Evolutionary conservation across 2,113 vertebrate genomes (phyloP), one percentile per base, ranked within the genome.

Genomic region (Varanus komodoensis): DNA sequence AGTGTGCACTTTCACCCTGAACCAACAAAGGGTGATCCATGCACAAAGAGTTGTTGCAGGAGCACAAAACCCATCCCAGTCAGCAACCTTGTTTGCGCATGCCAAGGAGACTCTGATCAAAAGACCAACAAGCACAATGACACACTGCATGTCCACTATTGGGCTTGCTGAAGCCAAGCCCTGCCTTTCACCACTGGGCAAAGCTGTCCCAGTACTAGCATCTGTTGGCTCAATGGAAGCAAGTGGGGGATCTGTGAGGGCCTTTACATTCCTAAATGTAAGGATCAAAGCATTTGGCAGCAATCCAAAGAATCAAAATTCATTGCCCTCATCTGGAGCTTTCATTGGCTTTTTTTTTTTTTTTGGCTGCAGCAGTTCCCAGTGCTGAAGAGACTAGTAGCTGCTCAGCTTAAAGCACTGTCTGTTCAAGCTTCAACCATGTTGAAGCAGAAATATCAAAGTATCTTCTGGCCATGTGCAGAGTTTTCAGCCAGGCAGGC

Each of bases 61-160:
- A 84, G 48, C 57, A 68, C 44, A 78, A 38, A 79, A 85, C 44
- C 23, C 48, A 29, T 38, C 44, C 64, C 11, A 25, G 64, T 83
- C 38, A 74, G 25, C 54, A 75, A 74, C 11, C 81, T 52, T 75
- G 12, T n/a, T 83, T 83, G 6, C 38, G 84, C 44, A 64, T 75
- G 57, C 38, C 25, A n/a, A 50, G 69, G 75, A 88, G 19, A 85
- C 44, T n/a, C 61, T 15, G 48, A 90, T 34, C 50, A 89, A 89
- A 61, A 23, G 44, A 54, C 19, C 61, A 85, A 79, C 21, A 79
- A 85, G 48, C 89, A 90, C 74, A 90, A 80, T 12, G n/a, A 32
- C 8, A 38, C 8, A 0, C 71, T 69, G n/a, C 21, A 14, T 25
- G 11, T 4, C 23, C 57, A 89, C 57, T 77, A 21, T 19, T 79